Percentiles rank a stretch among this genome's conserved stretches.
Conservation (phyloP, 2,797 vertebrate species). For the Rachycentron canadum region DNA sequence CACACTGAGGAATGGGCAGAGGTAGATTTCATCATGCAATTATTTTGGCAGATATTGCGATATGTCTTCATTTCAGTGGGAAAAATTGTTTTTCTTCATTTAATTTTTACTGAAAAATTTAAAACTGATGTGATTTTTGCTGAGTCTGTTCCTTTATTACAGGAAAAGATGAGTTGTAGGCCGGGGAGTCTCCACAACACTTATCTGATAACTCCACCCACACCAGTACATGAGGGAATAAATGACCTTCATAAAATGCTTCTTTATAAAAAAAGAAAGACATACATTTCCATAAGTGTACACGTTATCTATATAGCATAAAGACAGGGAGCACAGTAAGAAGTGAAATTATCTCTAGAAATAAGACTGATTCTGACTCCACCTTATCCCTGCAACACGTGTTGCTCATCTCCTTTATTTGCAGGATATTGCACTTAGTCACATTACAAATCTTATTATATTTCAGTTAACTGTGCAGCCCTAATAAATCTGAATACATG, state of each 20-base stretch:
- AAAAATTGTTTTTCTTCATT: no score
- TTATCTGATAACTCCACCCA: slow-evolving; percentile 58
- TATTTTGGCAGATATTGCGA: no score
- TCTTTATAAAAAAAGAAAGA: slow-evolving; percentile 89
- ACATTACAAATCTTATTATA: no score
- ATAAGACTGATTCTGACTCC: slow-evolving; percentile 72
- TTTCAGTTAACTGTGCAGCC: no score
- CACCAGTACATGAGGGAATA: slow-evolving; percentile 78
- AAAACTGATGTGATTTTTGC: no score
- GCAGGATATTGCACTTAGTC: slow-evolving; percentile 5
- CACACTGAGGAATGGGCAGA: not conserved
- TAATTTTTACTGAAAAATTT: no score
- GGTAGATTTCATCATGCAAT: not conserved
- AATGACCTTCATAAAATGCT: slow-evolving; percentile 85
- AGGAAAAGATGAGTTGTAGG: no score
- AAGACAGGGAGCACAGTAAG: slow-evolving; percentile 72
- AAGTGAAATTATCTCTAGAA: slow-evolving; percentile 78
- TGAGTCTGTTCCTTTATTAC: no score
- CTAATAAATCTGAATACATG: not conserved
- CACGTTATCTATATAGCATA: slow-evolving; percentile 79
- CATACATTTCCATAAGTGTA: slow-evolving; percentile 84
- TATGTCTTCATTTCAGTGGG: no score
- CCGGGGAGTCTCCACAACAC: no score
- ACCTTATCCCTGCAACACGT: slow-evolving; percentile 69
- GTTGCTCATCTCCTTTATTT: slow-evolving; percentile 36